Percentiles rank a stretch among this genome's conserved stretches.
phyloP scores from a whole-genome alignment of 2,113 vertebrate genomes.

The Sapayoa aenigma region DNA sequence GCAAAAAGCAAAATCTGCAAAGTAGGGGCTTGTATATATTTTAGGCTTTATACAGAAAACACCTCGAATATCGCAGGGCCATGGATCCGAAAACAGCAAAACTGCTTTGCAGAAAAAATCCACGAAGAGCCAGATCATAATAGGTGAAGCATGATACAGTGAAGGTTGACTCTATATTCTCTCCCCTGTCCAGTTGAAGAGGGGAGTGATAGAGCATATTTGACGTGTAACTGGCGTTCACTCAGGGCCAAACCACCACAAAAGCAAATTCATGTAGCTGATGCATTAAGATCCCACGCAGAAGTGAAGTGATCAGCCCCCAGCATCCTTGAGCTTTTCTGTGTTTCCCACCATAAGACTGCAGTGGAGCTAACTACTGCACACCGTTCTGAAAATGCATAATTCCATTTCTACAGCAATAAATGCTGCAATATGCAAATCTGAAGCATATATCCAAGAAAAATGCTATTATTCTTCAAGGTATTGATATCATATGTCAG shows the following conservation, averaged over 20 bases:
- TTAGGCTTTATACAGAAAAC: too few species aligned
- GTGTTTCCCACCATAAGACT: background rate
- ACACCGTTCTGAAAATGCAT: background rate
- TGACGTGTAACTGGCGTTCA: background rate
- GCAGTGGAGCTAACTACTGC: background rate
- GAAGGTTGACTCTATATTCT: too few species aligned
- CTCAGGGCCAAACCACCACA: background rate
- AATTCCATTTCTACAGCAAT: background rate
- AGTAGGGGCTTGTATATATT: too few species aligned
- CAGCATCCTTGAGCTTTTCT: background rate
- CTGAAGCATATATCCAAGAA: background rate
- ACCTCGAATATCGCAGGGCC: too few species aligned
- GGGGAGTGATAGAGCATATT: background rate
- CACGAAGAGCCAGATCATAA: too few species aligned
- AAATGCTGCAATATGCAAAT: background rate
- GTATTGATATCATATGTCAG: background rate
- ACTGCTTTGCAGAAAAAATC: too few species aligned
- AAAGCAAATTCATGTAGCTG: background rate
- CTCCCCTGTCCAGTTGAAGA: background rate
- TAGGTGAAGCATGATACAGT: too few species aligned
- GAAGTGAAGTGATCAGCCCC: background rate
- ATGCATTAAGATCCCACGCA: background rate
- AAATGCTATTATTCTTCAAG: background rate
- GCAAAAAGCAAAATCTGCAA: too few species aligned
- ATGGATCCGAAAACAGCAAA: too few species aligned